Conservation (phyloP, 1,140 invertebrate species). For the Leptopilina clavipes region DNA sequence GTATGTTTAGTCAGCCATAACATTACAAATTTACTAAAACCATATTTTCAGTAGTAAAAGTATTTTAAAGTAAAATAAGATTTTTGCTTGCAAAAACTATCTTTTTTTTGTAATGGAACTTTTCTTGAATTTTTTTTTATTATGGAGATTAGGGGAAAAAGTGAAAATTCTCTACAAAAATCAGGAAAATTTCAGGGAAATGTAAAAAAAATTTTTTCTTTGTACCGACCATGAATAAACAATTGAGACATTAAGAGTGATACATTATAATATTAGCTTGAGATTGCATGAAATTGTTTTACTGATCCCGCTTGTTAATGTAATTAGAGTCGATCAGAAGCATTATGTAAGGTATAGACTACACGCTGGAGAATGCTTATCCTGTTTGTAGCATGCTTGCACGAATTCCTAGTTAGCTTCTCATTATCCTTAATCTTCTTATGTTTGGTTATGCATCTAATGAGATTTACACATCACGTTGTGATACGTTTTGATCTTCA, state of each 20-base stretch:
- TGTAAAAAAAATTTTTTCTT: too few relatives aligned
- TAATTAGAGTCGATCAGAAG: constrained; percentile 22
- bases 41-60: too few relatives aligned
- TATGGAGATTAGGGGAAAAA: too few relatives aligned
- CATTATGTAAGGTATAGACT: constrained; percentile 18
- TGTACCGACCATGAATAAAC: too few relatives aligned
- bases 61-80: too few relatives aligned
- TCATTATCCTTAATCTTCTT: constrained; percentile 34
- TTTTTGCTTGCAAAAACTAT: too few relatives aligned
- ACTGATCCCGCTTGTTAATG: constrained; percentile 20
- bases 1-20: too few relatives aligned
- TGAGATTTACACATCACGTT: constrained; percentile 26
- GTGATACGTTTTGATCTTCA: not conserved
- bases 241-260: not conserved
- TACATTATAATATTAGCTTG: constrained; percentile 5
- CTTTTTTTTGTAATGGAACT: too few relatives aligned
- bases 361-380: constrained; percentile 26
- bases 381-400: constrained; percentile 31
- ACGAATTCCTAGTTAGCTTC: constrained; percentile 31
- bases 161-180: too few relatives aligned
- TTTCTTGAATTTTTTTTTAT: too few relatives aligned
- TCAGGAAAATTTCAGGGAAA: not conserved
- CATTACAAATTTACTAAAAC: too few relatives aligned
- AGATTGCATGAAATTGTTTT: constrained; percentile 30
- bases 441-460: constrained; percentile 33